These are phyloP conservation scores for Zophobas morio DNA, from an alignment of 1,140 invertebrate genomes.

Conservation along the genomic window DNA sequence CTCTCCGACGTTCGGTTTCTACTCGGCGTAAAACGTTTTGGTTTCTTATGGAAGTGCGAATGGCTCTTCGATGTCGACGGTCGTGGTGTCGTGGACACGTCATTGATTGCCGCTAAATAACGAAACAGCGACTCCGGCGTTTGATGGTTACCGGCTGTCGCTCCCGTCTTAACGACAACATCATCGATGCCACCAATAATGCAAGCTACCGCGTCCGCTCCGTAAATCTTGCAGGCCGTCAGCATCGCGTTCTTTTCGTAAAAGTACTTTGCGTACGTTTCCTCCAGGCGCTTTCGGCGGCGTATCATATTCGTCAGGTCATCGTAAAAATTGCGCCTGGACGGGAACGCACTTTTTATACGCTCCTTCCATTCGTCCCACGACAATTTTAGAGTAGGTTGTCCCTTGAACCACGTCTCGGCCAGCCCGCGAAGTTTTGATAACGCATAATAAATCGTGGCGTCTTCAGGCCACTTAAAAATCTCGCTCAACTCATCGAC, in stretches of 20 bases:
- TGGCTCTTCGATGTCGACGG: too few relatives aligned
- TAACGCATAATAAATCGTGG: conserved; percentile 56
- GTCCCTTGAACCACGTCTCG: conserved; percentile 62
- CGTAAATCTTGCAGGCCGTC: conserved; percentile 62
- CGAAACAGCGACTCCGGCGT: conserved; percentile 40
- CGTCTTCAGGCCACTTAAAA: conserved; percentile 55
- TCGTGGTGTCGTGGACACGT: too few relatives aligned
- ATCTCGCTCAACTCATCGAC: conserved; percentile 59
- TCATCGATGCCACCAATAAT: conserved; percentile 60
- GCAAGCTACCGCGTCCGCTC: conserved; percentile 61
- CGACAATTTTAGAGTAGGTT: conserved; percentile 56
- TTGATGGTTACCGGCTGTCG: conserved; percentile 50
- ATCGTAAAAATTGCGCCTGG: conserved; percentile 54
- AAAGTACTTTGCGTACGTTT: conserved; percentile 49
- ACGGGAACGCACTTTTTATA: conserved; percentile 60
- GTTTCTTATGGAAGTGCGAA: too few relatives aligned
- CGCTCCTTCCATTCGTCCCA: conserved; percentile 65
- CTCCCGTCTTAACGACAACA: conserved; percentile 45
- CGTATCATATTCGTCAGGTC: conserved; percentile 41
- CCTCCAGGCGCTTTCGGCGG: conserved; percentile 16
- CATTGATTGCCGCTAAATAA: neutral
- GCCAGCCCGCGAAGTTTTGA: conserved; percentile 62
- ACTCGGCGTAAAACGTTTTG: too few relatives aligned
- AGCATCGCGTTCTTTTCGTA: conserved; percentile 60
- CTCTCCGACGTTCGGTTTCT: too few relatives aligned